phyloP scores from a whole-genome alignment of 1,140 invertebrate species.

The Stegodyphus dumicola region DNA sequence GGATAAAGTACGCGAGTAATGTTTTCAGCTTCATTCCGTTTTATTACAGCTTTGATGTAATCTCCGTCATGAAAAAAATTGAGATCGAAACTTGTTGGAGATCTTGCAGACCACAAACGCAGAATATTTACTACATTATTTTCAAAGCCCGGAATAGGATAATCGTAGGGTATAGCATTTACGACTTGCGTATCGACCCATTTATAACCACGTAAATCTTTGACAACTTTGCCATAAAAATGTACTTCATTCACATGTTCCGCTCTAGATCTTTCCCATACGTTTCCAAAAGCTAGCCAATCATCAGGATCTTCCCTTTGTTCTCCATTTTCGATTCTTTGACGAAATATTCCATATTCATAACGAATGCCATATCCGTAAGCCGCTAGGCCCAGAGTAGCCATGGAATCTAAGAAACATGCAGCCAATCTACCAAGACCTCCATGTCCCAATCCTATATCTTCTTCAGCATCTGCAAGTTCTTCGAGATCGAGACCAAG shows the following conservation, averaged over 20 bases:
- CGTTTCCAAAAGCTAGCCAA: not conserved
- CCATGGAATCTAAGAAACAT: conserved; percentile 99
- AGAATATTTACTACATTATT: conserved; percentile 99
- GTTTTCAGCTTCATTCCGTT: conserved; percentile 93
- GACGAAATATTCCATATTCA: conserved; percentile 98
- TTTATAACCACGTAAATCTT: conserved; percentile 73
- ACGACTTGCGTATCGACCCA: conserved; percentile 95
- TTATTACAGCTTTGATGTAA: conserved; percentile 98
- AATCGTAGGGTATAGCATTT: conserved; percentile 98
- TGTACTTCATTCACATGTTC: not conserved
- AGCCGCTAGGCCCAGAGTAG: conserved; percentile 96
- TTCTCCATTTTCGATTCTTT: conserved; percentile 95
- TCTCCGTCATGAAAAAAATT: conserved; percentile 98
- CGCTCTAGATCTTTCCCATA: not conserved
- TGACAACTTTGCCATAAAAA: not conserved
- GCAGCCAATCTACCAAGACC: conserved; percentile 96
- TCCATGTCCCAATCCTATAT: conserved; percentile 97
- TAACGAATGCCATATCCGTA: conserved; percentile 99
- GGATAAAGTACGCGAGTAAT: conserved; percentile 98
- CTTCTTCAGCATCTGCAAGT: conserved; percentile 96
- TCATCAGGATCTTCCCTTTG: conserved; percentile 71
- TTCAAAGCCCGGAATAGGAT: conserved; percentile 95
- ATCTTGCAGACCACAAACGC: conserved; percentile 97
- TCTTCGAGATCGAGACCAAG: conserved; percentile 98
- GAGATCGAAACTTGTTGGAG: conserved; percentile 94